phyloP scores from a whole-genome alignment of 92 coral and sea anemone genomes.

The Siderastrea siderea region DNA sequence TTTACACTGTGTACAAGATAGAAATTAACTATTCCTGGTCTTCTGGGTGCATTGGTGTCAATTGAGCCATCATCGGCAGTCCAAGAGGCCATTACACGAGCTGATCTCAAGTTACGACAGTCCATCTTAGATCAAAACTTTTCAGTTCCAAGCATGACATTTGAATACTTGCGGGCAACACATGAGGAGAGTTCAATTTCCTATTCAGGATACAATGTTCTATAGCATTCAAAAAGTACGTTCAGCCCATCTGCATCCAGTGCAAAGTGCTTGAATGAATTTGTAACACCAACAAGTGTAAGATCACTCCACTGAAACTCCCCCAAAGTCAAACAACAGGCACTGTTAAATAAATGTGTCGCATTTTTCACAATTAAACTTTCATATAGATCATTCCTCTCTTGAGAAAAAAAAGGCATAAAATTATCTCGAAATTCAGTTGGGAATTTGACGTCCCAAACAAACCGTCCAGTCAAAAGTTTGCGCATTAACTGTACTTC shows the following conservation, averaged over 20 bases:
- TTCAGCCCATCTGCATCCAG: conserved; percentile 38
- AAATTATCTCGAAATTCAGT: conserved; percentile 29
- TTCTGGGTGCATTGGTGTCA: conserved; percentile 14
- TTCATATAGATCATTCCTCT: not conserved
- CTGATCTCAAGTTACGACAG: conserved; percentile 36
- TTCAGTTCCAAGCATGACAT: conserved; percentile 53
- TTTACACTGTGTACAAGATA: conserved; percentile 55
- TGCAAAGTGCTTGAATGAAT: conserved; percentile 15
- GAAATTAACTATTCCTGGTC: conserved; percentile 64
- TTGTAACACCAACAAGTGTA: conserved; percentile 39
- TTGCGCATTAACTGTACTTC: too few species aligned
- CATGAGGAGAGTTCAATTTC: conserved; percentile 10
- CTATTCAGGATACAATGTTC: not conserved
- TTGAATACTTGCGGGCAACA: conserved; percentile 48
- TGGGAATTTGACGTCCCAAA: too few species aligned
- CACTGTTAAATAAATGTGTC: conserved; percentile 23
- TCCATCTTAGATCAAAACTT: conserved; percentile 42
- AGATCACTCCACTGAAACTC: conserved; percentile 40
- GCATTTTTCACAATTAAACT: conserved; percentile 47
- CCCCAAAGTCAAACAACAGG: not conserved
- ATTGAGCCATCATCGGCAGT: conserved; percentile 46
- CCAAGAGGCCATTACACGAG: too few species aligned
- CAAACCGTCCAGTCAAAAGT: too few species aligned
- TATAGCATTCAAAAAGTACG: conserved; percentile 18
- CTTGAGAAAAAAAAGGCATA: conserved; percentile 35